These are phyloP conservation scores for Stichodactyla mertensii DNA, from an alignment of 64 coral and sea anemone species.

Conservation along the genomic window DNA sequence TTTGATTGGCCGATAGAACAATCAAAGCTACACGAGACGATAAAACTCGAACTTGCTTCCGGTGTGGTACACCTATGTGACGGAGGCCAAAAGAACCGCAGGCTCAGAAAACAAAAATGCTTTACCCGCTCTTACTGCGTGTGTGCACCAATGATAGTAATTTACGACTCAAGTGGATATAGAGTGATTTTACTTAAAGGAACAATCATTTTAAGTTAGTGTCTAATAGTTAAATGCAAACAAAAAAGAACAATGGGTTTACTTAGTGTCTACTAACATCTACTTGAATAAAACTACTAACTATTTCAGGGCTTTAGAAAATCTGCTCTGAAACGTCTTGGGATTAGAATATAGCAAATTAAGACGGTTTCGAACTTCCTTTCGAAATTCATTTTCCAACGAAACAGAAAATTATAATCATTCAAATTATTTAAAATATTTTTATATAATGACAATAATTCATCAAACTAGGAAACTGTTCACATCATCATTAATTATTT, in stretches of 20 bases:
- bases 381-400: neutral
- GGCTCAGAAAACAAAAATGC: neutral
- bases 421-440: neutral
- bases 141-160: neutral
- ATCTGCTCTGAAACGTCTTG: too few relatives aligned
- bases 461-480: neutral
- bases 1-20: too few relatives aligned
- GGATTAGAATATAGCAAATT: neutral
- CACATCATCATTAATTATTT: neutral
- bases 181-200: too few relatives aligned
- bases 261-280: too few relatives aligned
- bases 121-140: neutral
- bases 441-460: too few relatives aligned
- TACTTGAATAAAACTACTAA: too few relatives aligned
- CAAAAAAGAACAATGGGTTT: too few relatives aligned
- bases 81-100: neutral
- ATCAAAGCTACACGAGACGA: too few relatives aligned
- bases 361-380: neutral
- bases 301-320: too few relatives aligned
- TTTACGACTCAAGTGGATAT: neutral
- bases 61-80: neutral
- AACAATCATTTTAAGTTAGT: too few relatives aligned
- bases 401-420: neutral
- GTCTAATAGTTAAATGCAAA: too few relatives aligned
- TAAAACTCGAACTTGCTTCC: too few relatives aligned